Conservation (phyloP, 2,888 invertebrate genomes). For the Chymomyza amoena region DNA sequence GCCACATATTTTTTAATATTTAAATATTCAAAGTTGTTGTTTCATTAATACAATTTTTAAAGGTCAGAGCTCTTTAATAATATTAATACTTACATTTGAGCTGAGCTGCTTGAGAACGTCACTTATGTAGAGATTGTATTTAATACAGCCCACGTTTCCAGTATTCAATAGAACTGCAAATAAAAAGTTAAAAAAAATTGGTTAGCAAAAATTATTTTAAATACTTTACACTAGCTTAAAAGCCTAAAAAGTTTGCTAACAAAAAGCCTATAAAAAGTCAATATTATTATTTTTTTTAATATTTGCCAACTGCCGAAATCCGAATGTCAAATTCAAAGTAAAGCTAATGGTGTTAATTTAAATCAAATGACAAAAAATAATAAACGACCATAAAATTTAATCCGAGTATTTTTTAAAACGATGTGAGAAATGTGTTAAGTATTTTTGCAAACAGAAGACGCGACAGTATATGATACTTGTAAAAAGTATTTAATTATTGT, state of each 20-base stretch:
- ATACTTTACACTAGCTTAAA: too few species aligned
- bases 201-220: neutral
- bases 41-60: neutral
- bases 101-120: neutral
- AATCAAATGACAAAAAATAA: slow-evolving; percentile 72
- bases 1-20: too few species aligned
- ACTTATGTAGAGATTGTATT: too few species aligned
- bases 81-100: neutral
- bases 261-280: neutral
- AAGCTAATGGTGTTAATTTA: slow-evolving; percentile 59
- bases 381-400: slow-evolving; percentile 71
- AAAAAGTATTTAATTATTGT: neutral
- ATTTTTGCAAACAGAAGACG: slow-evolving; percentile 22
- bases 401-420: slow-evolving; percentile 55
- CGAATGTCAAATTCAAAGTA: slow-evolving; percentile 15
- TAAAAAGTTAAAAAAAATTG: neutral
- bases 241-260: neutral
- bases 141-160: neutral
- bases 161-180: neutral
- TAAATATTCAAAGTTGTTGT: too few species aligned
- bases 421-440: slow-evolving; percentile 53
- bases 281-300: neutral
- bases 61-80: neutral
- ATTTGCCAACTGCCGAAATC: neutral
- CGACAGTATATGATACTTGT: neutral